Percentiles rank a stretch among this genome's conserved stretches.
phyloP scores from a whole-genome alignment of 2,113 vertebrate species.

The Bucco capensis region DNA sequence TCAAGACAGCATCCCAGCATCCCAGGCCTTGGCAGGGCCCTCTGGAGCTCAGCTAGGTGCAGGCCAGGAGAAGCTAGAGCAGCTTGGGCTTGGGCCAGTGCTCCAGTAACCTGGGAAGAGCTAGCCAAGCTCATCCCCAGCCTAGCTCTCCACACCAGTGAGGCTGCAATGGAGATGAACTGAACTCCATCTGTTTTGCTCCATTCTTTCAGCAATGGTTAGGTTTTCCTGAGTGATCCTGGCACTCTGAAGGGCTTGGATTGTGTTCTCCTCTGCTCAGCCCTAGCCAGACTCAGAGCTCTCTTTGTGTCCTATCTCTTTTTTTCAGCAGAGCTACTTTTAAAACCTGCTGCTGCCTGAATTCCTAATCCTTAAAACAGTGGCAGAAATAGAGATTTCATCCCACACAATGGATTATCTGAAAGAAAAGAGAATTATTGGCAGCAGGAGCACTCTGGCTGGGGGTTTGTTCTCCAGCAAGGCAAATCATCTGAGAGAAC shows the following conservation, averaged over 20 bases:
- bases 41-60: too few relatives aligned
- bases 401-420: background rate
- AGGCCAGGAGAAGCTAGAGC: too few relatives aligned
- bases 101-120: background rate
- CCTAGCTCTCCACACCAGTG: background rate
- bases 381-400: background rate
- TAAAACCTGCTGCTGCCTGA: background rate
- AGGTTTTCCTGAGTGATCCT: background rate
- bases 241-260: background rate
- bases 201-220: background rate
- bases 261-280: background rate
- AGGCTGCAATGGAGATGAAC: background rate
- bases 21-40: too few relatives aligned
- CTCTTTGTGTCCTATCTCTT: background rate
- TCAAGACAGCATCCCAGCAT: too few relatives aligned
- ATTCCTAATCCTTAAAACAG: background rate
- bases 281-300: background rate
- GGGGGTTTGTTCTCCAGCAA: background rate
- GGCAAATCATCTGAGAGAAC: background rate
- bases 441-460: background rate
- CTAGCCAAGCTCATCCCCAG: background rate
- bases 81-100: too few relatives aligned
- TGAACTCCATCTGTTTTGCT: background rate
- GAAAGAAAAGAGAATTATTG: background rate
- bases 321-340: background rate